Base-by-base conservation (phyloP, 2,888 invertebrate species). In the Thysanoteuthis rhombus region DNA sequence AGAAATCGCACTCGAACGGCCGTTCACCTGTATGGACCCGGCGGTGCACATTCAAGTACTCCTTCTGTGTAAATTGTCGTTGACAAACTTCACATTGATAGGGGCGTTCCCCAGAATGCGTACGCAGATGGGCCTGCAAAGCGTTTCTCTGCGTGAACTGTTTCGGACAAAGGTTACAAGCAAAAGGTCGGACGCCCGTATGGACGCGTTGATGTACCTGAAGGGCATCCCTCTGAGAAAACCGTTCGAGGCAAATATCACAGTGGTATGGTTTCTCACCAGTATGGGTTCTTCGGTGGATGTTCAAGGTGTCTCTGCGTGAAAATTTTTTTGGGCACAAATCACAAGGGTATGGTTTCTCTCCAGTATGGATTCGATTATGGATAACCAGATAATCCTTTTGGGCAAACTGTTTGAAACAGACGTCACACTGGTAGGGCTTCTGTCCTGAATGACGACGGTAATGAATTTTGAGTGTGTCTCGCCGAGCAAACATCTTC, bases 1-100 rank as follows among this genome's bases (percentile, higher is more conserved):
- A 91, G 28, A 91, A 39, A 91, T 91, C 91, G 6, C 91, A 91
- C 32, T 42, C 42, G 16, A 91, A 91, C 12, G 91, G 42, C 3
- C 40, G 39, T n/a, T 91, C 91, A 40, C 91, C 91, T 12, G 91
- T 91, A 16, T 91, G 91, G 1, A 42, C 42, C 1, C 91, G 39
- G 10, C 91, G 91, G 91, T 91, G 91, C n/a, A 91, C 42, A 40
- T 91, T 91, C 4, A 91, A 28, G 40, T 91, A 91, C 10, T 91
- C 91, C 22, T 91, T 91, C n/a, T 91, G 91, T 3, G 39, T 42
- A 40, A 91, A 91, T 40, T 39, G 42, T 16, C 42, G 91, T 32
- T 40, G 91, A 42, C 91, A 91, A 28, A 91, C 40, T 40, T 91
- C 91, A 91, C 91, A 91, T 40, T 91, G 91, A 16, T 91, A 91